Conservation (phyloP, 2,113 vertebrate species). For the Oncorhynchus gorbuscha region DNA sequence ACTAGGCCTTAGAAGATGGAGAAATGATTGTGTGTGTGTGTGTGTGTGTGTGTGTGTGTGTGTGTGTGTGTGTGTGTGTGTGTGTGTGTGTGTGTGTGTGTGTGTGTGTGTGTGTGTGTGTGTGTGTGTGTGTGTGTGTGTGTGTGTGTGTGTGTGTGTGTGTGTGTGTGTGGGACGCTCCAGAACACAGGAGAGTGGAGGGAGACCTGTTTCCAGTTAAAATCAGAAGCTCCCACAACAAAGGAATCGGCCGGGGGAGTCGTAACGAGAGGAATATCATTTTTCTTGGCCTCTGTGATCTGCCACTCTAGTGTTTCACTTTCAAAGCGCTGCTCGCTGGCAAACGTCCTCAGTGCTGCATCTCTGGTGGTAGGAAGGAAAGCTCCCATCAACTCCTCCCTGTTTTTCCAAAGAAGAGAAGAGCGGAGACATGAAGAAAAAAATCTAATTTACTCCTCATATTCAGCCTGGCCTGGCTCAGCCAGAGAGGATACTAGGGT, state of each 20-base stretch:
- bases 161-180: conserved; percentile 29
- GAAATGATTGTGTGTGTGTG: conserved; percentile 13
- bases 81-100: no score
- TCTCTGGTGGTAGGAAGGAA: conserved; percentile 56
- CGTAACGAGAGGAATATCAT: conserved; percentile 82
- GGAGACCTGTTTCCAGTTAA: conserved; percentile 90
- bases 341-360: conserved; percentile 54
- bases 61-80: no score
- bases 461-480: conserved; percentile 14
- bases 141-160: background rate
- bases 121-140: no score
- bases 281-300: conserved; percentile 92
- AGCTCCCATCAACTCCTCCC: conserved; percentile 32
- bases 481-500: conserved; percentile 33
- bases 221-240: conserved; percentile 85
- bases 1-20: conserved; percentile 39
- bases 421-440: background rate
- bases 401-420: conserved; percentile 9
- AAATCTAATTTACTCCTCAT: background rate
- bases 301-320: conserved; percentile 85
- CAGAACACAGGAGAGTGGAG: conserved; percentile 37
- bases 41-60: background rate
- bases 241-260: conserved; percentile 79
- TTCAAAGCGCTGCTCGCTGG: conserved; percentile 82
- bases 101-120: background rate